phyloP scores from a whole-genome alignment of 2,888 invertebrate species.

The Cyrtodaria siliqua region DNA sequence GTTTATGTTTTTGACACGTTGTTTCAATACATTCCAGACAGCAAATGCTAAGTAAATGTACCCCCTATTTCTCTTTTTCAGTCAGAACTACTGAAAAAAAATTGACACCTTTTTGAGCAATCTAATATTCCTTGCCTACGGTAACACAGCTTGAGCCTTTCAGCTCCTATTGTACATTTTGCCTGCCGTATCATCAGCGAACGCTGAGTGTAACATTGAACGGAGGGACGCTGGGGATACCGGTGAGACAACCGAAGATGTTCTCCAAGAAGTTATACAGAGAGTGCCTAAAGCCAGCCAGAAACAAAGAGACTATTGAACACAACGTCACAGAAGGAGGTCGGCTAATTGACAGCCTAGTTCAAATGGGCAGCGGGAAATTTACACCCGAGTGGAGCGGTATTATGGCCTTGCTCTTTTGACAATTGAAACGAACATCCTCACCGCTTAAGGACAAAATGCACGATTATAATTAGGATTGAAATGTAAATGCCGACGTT shows the following conservation, averaged over 20 bases:
- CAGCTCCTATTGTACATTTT: slow-evolving; percentile 22
- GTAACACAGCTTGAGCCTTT: slow-evolving; percentile 25
- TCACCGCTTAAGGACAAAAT: slow-evolving; percentile 36
- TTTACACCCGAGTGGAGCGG: slow-evolving; percentile 56
- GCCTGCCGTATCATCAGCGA: slow-evolving; percentile 6
- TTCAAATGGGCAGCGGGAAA: slow-evolving; percentile 67
- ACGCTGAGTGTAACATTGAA: not conserved
- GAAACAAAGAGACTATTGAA: slow-evolving; percentile 48
- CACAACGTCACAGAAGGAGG: slow-evolving; percentile 55
- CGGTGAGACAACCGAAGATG: slow-evolving; percentile 13
- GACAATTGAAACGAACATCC: slow-evolving; percentile 61
- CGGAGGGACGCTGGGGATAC: slow-evolving; percentile 2
- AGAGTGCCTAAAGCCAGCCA: slow-evolving; percentile 26
- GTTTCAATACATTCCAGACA: too few relatives aligned
- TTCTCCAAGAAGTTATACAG: not conserved
- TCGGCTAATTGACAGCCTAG: slow-evolving; percentile 56
- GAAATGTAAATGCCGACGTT: slow-evolving; percentile 46
- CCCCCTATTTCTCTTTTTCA: slow-evolving; percentile 1
- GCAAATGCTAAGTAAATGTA: too few relatives aligned
- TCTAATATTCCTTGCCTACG: slow-evolving; percentile 21
- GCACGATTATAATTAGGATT: slow-evolving; percentile 36
- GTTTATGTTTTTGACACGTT: too few relatives aligned
- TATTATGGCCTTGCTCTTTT: slow-evolving; percentile 62
- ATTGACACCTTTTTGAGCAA: slow-evolving; percentile 37
- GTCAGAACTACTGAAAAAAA: slow-evolving; percentile 4